These are phyloP conservation scores for Amphimallon solstitiale DNA, from an alignment of 2,888 invertebrate genomes.

Conservation along the genomic window DNA sequence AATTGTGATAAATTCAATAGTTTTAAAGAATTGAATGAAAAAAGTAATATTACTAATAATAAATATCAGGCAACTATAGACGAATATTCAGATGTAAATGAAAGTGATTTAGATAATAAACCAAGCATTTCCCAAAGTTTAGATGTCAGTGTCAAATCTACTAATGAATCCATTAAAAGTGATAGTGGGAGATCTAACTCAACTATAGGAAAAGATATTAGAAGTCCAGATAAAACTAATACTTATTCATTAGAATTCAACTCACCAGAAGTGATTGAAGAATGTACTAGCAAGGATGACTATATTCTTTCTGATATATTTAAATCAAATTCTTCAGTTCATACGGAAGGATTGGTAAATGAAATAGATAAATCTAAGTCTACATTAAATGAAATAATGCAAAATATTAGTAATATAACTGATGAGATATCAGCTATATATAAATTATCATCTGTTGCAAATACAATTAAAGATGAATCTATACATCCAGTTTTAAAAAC, in stretches of 20 bases:
- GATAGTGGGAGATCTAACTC: conserved; percentile 5
- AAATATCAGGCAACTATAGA: not conserved
- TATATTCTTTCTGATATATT: not conserved
- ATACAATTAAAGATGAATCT: conserved; percentile 24
- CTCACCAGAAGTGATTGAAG: conserved; percentile 28
- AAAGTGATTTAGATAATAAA: not conserved
- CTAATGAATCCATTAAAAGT: not conserved
- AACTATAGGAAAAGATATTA: not conserved
- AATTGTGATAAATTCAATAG: conserved; percentile 2
- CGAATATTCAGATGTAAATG: not conserved
- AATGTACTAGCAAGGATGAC: not conserved
- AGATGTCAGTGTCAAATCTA: not conserved
- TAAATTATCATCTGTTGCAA: conserved; percentile 42
- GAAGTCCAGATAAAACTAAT: conserved; percentile 19
- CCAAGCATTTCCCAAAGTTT: not conserved
- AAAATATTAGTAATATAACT: conserved; percentile 47
- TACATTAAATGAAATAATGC: conserved; percentile 46
- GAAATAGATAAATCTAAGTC: conserved; percentile 44
- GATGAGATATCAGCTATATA: conserved; percentile 47
- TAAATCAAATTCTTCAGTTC: conserved; percentile 1
- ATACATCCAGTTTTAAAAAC: not conserved
- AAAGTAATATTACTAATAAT: not conserved
- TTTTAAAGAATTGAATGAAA: not conserved
- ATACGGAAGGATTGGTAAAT: conserved; percentile 35
- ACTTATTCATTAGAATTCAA: conserved; percentile 36